Percentiles rank a stretch among this genome's conserved stretches.
phyloP scores from a whole-genome alignment of 2,888 invertebrate genomes.

The Choreutis nemorana region DNA sequence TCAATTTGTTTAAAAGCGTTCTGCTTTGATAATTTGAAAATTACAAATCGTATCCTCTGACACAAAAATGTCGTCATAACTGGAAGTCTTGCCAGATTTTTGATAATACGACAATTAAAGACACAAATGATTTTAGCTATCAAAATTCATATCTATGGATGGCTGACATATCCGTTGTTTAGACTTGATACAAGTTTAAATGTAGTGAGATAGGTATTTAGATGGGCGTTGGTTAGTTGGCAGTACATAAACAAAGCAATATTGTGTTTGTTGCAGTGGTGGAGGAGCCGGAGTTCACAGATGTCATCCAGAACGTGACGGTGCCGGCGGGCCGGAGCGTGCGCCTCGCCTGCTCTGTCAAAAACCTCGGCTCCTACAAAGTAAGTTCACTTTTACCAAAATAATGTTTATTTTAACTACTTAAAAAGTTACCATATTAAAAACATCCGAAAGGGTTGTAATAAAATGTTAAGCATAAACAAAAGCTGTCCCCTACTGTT shows the following conservation, averaged over 20 bases:
- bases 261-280: conserved; percentile 69
- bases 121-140: conserved; percentile 34
- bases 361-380: conserved; percentile 90
- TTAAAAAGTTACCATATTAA: background rate
- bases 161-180: conserved; percentile 1
- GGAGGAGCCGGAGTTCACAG: conserved; percentile 90
- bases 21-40: conserved; percentile 66
- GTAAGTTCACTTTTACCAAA: too few relatives aligned
- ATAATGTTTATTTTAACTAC: background rate
- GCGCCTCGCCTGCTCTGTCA: conserved; percentile 88
- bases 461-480: background rate
- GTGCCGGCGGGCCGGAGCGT: conserved; percentile 90
- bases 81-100: conserved; percentile 34
- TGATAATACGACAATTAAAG: conserved; percentile 29
- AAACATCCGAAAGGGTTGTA: background rate
- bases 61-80: conserved; percentile 58
- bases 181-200: too few relatives aligned
- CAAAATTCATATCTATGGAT: conserved; percentile 32
- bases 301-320: conserved; percentile 89
- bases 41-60: conserved; percentile 62
- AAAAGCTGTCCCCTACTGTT: too few relatives aligned
- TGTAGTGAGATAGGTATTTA: too few relatives aligned
- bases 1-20: conserved; percentile 67
- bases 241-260: too few relatives aligned
- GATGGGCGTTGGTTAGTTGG: too few relatives aligned